Base-by-base conservation (phyloP, 2,113 vertebrate species). In the Probosciger aterrimus region DNA sequence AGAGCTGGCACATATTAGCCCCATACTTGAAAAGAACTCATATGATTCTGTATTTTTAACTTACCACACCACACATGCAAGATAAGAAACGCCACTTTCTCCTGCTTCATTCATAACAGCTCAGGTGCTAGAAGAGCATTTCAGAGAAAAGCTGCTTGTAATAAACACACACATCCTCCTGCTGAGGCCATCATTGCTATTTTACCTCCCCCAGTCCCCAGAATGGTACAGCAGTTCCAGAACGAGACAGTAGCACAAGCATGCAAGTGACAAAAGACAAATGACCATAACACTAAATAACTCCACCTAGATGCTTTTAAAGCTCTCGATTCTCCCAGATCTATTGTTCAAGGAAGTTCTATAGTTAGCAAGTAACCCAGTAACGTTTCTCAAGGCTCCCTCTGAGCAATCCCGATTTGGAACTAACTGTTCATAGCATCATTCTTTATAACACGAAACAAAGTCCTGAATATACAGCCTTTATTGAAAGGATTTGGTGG, bases 221-320 rank as follows among this genome's bases (percentile, higher is more conserved):
- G 94, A 96, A 81, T 27, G 50, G 44, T 76, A 86, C 86, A 89
- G 88, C 86, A 92, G n/a, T 89, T 97, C 92, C 97, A 74, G 59
- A 97, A 97, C 96, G 95, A 98, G 97, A 97, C 97, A 97, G 97
- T 88, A 89, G 92, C 69, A 90, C 65, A 96, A 80, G 94, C 84
- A 95, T 95, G 82, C 93, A 97, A 96, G 97, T 97, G 97, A 97
- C 94, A 96, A 64, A 81, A 95, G 93, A 97, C 92, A 97, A 98
- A 96, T 94, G 96, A 83, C 82, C 60, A n/a, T 95, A 97, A 97
- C 82, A 95, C 93, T 93, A 82, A 97, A 46, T 95, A 95, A 93
- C 92, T 63, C 92, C 96, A 96, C 96, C 94, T 93, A 88, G 90
- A 93, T 93, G 83, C 89, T 98, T 74, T 87, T 62, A 95, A 96